phyloP scores from a whole-genome alignment of 2,888 invertebrate species.

The Agrotis segetum region DNA sequence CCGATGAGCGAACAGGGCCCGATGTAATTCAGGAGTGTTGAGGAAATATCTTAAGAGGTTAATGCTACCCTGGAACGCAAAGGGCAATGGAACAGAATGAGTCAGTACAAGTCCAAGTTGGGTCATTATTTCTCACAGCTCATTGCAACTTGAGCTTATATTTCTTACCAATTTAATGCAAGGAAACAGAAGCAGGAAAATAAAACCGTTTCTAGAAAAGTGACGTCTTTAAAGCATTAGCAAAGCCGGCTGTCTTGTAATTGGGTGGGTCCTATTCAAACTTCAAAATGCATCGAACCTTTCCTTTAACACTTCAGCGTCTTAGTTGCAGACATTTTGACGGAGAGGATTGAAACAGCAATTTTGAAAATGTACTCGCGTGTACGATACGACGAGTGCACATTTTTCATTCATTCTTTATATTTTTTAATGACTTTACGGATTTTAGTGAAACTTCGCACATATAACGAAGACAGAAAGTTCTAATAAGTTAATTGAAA shows the following conservation, averaged over 20 bases:
- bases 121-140: background rate
- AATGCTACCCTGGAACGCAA: too few relatives aligned
- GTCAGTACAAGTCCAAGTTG: too few relatives aligned
- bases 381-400: too few relatives aligned
- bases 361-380: background rate
- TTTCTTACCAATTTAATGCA: background rate
- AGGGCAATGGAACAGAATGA: too few relatives aligned
- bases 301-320: slow-evolving; percentile 42
- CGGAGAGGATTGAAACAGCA: slow-evolving; percentile 1
- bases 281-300: slow-evolving; percentile 52
- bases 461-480: too few relatives aligned
- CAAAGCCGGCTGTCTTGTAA: slow-evolving; percentile 43
- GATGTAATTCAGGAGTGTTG: too few relatives aligned
- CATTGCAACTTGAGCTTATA: background rate
- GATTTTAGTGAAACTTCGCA: too few relatives aligned
- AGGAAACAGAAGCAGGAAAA: slow-evolving; percentile 21
- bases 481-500: too few relatives aligned
- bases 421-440: too few relatives aligned
- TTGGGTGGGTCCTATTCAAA: slow-evolving; percentile 59
- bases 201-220: slow-evolving; percentile 26
- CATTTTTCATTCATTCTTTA: too few relatives aligned
- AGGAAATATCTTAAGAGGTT: too few relatives aligned
- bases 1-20: too few relatives aligned
- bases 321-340: slow-evolving; percentile 31
- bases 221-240: slow-evolving; percentile 24